Percentiles rank a stretch among this genome's conserved stretches.
Evolutionary conservation across 64 coral and sea anemone species (phyloP).

Genomic region (Montipora sp.): DNA sequence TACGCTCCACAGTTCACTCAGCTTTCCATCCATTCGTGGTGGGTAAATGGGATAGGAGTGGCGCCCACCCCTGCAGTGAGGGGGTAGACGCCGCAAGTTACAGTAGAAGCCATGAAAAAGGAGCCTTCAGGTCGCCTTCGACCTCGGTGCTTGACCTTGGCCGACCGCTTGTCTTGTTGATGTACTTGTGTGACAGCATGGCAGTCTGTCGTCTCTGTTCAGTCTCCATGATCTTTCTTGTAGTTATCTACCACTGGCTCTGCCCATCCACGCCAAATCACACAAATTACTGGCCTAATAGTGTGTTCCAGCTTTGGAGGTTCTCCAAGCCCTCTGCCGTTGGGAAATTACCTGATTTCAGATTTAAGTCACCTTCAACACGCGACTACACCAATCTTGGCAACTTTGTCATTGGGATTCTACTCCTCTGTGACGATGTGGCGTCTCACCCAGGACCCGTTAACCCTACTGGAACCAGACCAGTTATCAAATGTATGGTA

Average conservation of each 20-base stretch:
- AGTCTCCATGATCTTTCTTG: conserved; percentile 21
- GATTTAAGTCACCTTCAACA: conserved; percentile 20
- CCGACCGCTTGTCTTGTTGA: too few relatives aligned
- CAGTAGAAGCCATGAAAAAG: too few relatives aligned
- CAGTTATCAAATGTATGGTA: conserved; percentile 38
- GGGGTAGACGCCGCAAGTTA: too few relatives aligned
- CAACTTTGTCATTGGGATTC: conserved; percentile 33
- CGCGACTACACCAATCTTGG: conserved; percentile 36
- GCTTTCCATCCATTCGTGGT: too few relatives aligned
- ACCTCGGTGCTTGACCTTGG: too few relatives aligned
- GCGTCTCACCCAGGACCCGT: conserved; percentile 49
- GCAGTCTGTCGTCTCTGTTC: conserved; percentile 44
- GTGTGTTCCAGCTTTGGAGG: conserved; percentile 46
- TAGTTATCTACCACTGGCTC: conserved; percentile 55
- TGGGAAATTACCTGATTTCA: conserved; percentile 11
- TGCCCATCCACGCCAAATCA: conserved; percentile 27
- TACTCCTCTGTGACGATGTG: conserved; percentile 56
- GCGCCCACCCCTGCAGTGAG: too few relatives aligned
- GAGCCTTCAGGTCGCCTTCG: too few relatives aligned
- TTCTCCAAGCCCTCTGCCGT: conserved; percentile 24
- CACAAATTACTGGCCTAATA: conserved; percentile 29
- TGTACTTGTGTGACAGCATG: background rate
- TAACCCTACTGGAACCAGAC: background rate
- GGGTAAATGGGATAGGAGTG: too few relatives aligned
- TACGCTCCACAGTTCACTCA: too few relatives aligned